Evolutionary conservation across 1,140 invertebrate species (phyloP).

Genomic region (Ceratina japonica): DNA sequence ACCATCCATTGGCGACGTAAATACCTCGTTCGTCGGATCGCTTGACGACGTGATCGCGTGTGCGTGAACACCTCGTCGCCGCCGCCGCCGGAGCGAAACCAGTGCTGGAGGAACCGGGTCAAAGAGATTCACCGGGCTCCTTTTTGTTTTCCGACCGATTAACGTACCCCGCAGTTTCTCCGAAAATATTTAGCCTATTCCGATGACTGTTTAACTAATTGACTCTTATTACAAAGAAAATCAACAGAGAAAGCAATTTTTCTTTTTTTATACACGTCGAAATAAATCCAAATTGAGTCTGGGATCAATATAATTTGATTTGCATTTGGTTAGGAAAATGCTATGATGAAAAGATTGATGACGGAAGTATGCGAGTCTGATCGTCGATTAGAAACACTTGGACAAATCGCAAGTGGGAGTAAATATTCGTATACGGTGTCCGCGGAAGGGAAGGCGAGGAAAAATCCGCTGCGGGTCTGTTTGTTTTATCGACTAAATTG

Average conservation of each 20-base stretch:
- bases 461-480: constrained; percentile 61
- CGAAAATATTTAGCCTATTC: not conserved
- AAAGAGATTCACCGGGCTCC: not conserved
- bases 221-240: too few species aligned
- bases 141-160: constrained; percentile 30
- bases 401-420: not conserved
- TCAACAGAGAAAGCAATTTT: too few species aligned
- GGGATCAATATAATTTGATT: too few species aligned
- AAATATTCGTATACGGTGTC: not conserved
- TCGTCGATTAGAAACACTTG: too few species aligned
- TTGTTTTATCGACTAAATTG: constrained; percentile 65
- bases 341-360: too few species aligned
- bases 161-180: not conserved
- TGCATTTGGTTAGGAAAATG: too few species aligned
- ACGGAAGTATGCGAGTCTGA: too few species aligned
- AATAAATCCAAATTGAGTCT: too few species aligned
- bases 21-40: constrained; percentile 18
- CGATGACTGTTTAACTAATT: not conserved
- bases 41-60: constrained; percentile 37
- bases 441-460: constrained; percentile 34
- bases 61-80: not conserved
- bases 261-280: too few species aligned
- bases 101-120: not conserved
- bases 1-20: constrained; percentile 58
- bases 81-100: not conserved